Base-by-base conservation (phyloP, 2,797 vertebrate species). In the Cyclura pinguis region DNA sequence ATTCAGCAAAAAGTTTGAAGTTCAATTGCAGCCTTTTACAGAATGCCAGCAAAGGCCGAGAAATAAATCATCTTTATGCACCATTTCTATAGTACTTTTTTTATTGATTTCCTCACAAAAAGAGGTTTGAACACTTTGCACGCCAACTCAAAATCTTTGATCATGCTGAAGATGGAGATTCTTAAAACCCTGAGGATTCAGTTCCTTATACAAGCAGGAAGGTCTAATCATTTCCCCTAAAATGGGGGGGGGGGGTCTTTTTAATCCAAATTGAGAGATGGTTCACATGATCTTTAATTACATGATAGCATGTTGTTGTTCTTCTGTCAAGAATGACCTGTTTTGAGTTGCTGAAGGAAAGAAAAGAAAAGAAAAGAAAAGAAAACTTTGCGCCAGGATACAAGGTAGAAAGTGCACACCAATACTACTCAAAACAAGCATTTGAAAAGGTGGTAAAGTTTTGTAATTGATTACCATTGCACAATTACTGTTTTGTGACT, bases 41-140 rank as follows among this genome's bases (percentile, higher is more conserved):
- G 90, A 92, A 93, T 88, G 87, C n/a, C 86, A 95, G 86, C 84
- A 92, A 93, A 89, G 67, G 80, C 86, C 91, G 88, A 88, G 77
- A 92, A 91, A 84, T 93, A 96, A 97, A 92, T 93, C 90, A 95
- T 83, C 80, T 92, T 94, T 93, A 91, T 80, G 38, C 10, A 88
- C 55, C 18, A 50, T 92, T 91, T 77, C 88, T 94, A 92, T 95
- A 94, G 57, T 88, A 84, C 38, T 85, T 93, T 83, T 69, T 83
- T 89, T 85, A 92, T 72, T 76, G 90, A 93, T 92, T 29, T 80
- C 38, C 20, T 57, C 42, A 24, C 6, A 92, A 95, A 92, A 80
- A 2, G 78, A 1, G 12, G 22, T 90, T 89, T 86, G 55, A 94
- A 91, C 50, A 84, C 87, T 87, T 59, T 88, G 92, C 85, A 81